Evolutionary conservation across 2,113 vertebrate species (phyloP), one percentile per base, ranked within the genome.

Genomic region (Athene cunicularia): DNA sequence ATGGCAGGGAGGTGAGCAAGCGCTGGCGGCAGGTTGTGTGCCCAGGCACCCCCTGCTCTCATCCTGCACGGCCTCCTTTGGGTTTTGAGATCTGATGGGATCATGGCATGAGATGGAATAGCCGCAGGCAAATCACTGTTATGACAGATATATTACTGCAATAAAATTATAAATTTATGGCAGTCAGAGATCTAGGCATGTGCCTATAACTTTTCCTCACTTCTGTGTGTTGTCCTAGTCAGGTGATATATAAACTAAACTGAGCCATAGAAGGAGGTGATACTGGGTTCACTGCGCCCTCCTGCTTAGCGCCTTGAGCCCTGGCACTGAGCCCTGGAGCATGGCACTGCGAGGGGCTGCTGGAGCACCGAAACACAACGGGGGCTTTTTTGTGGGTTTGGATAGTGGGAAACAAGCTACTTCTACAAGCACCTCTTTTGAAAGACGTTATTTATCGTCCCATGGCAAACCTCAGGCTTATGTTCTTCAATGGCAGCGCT

Each of bases 1-100:
- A 10, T 55, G n/a, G 47, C 6, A 0, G 9, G 28, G 14, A 0
- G 0, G 15, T 47, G 28, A 12, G 41, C 2, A 5, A 66, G 33
- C 0, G 0, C 27, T 66, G 35, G 37, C 3, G 3, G 24, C 52
- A 50, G 66, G 41, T 21, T 3, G 2, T 1, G 1, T 2, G 9
- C 26, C 58, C 0, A 2, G 32, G 11, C 3, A 1, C 66, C 55
- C 85, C 41, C 30, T 55, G 39, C 60, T 55, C 33, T 33, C 0
- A 1, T 35, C n/a, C 32, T 39, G 10, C 5, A 5, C 21, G 27
- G 1, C 35, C 52, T 63, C 55, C 73, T 52, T 55, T 49, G 68
- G 8, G 4, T 86, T 92, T 89, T 75, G 45, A 68, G 56, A 39
- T 86, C 83, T 80, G 56, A 58, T 85, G 60, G 58, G 70, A 79